Conservation (phyloP, 2,888 invertebrate species). For the Stenodera caucasica region DNA sequence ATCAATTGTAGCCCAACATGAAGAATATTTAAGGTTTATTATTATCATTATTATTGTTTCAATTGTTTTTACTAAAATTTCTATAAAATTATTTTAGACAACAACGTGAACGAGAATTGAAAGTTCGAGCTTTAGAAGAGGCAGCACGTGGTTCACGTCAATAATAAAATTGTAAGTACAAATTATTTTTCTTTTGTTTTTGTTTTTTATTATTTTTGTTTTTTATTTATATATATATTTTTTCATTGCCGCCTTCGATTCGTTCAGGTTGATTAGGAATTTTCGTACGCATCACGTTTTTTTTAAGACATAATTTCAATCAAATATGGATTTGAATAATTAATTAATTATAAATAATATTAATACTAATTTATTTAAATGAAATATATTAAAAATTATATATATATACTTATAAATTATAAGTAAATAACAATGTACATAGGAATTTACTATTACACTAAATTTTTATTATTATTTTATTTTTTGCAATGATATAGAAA, state of each 20-base stretch:
- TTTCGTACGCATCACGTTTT: constrained; percentile 19
- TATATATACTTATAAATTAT: too few relatives aligned
- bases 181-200: too few relatives aligned
- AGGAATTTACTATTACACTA: too few relatives aligned
- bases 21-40: constrained; percentile 66
- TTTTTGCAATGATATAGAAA: too few relatives aligned
- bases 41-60: neutral
- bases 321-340: neutral
- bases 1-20: constrained; percentile 67
- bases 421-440: too few relatives aligned
- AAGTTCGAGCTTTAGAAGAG: constrained; percentile 83
- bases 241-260: constrained; percentile 10
- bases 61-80: neutral
- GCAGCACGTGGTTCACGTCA: constrained; percentile 73
- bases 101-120: constrained; percentile 82
- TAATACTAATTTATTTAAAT: too few relatives aligned
- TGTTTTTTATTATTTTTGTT: neutral
- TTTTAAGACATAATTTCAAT: neutral
- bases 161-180: constrained; percentile 27
- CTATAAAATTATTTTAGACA: constrained; percentile 53
- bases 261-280: constrained; percentile 17
- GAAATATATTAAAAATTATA: too few relatives aligned
- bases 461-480: too few relatives aligned
- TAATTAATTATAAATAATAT: too few relatives aligned
- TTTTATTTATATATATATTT: neutral